Percentiles rank a stretch among this genome's conserved stretches.
phyloP scores from a whole-genome alignment of 1,140 invertebrate species.

The Drosophila tropicalis region DNA sequence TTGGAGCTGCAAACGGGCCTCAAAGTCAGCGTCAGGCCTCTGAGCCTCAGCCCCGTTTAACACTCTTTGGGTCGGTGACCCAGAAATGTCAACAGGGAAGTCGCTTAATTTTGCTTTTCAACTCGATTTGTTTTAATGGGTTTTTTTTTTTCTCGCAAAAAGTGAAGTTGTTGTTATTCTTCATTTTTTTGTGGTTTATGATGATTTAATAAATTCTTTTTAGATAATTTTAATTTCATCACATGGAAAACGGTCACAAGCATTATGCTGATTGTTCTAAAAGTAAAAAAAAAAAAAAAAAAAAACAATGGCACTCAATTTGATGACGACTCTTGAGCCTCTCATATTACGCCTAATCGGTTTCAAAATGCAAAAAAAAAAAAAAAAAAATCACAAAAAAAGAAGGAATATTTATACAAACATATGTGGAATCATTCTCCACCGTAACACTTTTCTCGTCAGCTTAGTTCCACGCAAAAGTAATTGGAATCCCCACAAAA shows the following conservation, averaged over 20 bases:
- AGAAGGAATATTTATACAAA: not conserved
- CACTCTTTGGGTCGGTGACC: slow-evolving; percentile 81
- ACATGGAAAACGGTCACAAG: slow-evolving; percentile 13
- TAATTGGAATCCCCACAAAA: too few species aligned
- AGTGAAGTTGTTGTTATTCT: slow-evolving; percentile 11
- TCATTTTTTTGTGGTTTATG: slow-evolving; percentile 4
- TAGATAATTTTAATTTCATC: not conserved
- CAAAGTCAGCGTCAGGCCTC: slow-evolving; percentile 14
- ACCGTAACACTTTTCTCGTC: too few species aligned
- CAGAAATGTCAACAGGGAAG: slow-evolving; percentile 82
- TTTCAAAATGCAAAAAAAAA: slow-evolving; percentile 48
- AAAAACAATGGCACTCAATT: slow-evolving; percentile 35
- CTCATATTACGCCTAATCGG: slow-evolving; percentile 76
- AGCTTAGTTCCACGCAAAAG: too few species aligned
- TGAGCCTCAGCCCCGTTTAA: slow-evolving; percentile 31
- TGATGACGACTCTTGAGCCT: slow-evolving; percentile 24
- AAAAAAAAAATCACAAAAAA: slow-evolving; percentile 43
- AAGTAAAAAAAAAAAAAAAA: not conserved
- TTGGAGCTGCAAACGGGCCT: slow-evolving; percentile 7
- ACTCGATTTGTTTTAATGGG: slow-evolving; percentile 25
- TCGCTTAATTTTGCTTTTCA: slow-evolving; percentile 65
- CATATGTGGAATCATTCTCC: too few species aligned
- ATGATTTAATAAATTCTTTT: not conserved
- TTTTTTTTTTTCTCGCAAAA: not conserved
- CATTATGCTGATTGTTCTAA: slow-evolving; percentile 25